A percentile compares a stretch with the other conserved stretches of the same genome.
phyloP scores from a whole-genome alignment of 2,888 invertebrate species.

The Noctuana brunneofusca region DNA sequence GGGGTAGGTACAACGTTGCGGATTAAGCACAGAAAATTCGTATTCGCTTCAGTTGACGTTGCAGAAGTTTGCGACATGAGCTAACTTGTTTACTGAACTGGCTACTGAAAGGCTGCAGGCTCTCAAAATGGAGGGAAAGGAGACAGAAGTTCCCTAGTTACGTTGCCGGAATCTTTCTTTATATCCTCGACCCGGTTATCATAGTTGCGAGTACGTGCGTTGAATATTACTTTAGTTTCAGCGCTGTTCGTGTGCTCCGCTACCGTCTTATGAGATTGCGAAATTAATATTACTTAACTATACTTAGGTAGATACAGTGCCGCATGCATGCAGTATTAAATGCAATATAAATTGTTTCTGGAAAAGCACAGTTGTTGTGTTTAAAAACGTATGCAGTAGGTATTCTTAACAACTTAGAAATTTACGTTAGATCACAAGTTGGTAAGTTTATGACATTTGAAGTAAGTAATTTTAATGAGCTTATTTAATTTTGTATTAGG shows the following conservation, averaged over 20 bases:
- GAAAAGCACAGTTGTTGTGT: not conserved
- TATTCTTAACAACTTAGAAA: too few species aligned
- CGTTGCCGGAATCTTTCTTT: constrained; percentile 30
- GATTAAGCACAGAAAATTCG: constrained; percentile 5
- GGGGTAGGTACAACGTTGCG: not conserved
- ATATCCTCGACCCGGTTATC: constrained; percentile 28
- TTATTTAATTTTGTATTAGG: too few species aligned
- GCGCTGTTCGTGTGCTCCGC: constrained; percentile 23
- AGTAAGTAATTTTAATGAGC: too few species aligned
- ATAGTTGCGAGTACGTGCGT: constrained; percentile 44
- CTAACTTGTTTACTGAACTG: constrained; percentile 29
- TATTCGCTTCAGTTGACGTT: constrained; percentile 24
- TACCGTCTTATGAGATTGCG: constrained; percentile 32
- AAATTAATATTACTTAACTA: constrained; percentile 31
- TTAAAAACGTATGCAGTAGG: not conserved
- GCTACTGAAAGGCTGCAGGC: constrained; percentile 21
- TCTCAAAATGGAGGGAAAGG: constrained; percentile 16
- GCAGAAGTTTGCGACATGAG: constrained; percentile 27
- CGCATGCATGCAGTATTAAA: constrained; percentile 28
- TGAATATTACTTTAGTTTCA: constrained; percentile 52
- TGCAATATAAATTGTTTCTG: constrained; percentile 15
- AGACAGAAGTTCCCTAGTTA: constrained; percentile 27
- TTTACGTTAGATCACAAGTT: too few species aligned
- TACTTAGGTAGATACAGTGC: constrained; percentile 6
- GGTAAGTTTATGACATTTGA: too few species aligned